Evolutionary conservation across 2,888 invertebrate species (phyloP).

Genomic region (Mellilla xanthometata): DNA sequence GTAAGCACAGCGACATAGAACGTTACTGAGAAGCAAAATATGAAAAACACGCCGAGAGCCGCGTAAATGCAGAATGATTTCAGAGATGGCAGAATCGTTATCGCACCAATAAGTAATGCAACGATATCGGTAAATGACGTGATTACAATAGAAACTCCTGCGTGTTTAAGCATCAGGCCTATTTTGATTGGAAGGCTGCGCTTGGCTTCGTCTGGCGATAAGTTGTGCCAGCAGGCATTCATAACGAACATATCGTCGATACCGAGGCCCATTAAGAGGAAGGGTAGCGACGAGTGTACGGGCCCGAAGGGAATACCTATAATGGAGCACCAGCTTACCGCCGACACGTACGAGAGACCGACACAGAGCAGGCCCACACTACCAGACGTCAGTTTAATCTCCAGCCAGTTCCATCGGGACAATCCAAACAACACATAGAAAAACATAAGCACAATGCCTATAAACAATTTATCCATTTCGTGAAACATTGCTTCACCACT

Average conservation of each 20-base stretch:
- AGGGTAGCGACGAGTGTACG: constrained; percentile 91
- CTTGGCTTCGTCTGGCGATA: constrained; percentile 74
- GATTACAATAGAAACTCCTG: constrained; percentile 92
- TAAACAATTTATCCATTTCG: constrained; percentile 86
- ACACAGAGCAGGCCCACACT: constrained; percentile 87
- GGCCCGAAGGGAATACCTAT: constrained; percentile 90
- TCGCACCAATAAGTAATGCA: constrained; percentile 90
- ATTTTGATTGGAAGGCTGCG: constrained; percentile 85
- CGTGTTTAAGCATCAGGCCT: constrained; percentile 88
- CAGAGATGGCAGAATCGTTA: constrained; percentile 90
- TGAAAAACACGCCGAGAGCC: constrained; percentile 88
- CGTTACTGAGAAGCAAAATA: constrained; percentile 89
- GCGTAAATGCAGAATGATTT: constrained; percentile 93
- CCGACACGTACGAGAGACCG: constrained; percentile 87
- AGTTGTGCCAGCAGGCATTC: constrained; percentile 89
- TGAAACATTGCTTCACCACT: constrained; percentile 87
- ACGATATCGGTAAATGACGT: constrained; percentile 92
- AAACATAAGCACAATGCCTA: constrained; percentile 88
- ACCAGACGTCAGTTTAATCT: constrained; percentile 86
- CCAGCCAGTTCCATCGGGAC: constrained; percentile 88
- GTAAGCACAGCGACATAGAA: constrained; percentile 91
- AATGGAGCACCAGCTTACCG: constrained; percentile 88
- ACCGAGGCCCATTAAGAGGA: constrained; percentile 90
- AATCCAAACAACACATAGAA: constrained; percentile 88
- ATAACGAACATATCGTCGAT: constrained; percentile 95